Percentiles rank a stretch among this genome's conserved stretches.
Evolutionary conservation across 2,888 invertebrate species (phyloP).

Genomic region (Troides aeacus): DNA sequence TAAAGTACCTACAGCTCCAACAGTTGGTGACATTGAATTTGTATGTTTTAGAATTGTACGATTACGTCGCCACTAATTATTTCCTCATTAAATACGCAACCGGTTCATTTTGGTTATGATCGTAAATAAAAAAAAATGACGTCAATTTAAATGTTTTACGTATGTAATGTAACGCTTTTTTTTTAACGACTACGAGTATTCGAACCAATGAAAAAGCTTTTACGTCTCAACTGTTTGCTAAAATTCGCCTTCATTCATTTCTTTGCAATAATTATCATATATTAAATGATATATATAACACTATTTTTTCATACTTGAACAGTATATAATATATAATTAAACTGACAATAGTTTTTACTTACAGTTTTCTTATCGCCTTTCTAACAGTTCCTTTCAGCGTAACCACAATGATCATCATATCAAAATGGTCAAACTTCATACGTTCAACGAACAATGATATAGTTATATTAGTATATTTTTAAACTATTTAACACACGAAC

Average conservation of each 20-base stretch:
- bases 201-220: no score
- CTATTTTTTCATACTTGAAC: no score
- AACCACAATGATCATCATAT: slow-evolving; percentile 40
- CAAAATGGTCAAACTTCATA: slow-evolving; percentile 5
- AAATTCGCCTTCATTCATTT: neutral
- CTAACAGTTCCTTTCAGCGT: slow-evolving; percentile 52
- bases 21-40: slow-evolving; percentile 18
- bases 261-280: neutral
- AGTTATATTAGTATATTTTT: no score
- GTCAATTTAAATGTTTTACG: no score
- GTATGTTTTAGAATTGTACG: slow-evolving; percentile 23
- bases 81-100: slow-evolving; percentile 24
- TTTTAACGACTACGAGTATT: no score
- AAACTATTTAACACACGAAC: neutral
- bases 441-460: slow-evolving; percentile 7
- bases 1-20: slow-evolving; percentile 12
- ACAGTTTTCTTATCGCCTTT: slow-evolving; percentile 56
- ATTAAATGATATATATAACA: no score
- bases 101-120: neutral
- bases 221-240: no score
- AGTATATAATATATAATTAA: no score
- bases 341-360: slow-evolving; percentile 40
- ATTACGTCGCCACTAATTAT: slow-evolving; percentile 23
- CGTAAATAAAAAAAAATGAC: neutral
- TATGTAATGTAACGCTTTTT: no score